Percentiles rank a stretch among this genome's conserved stretches.
These are phyloP conservation scores for Astyanax mexicanus DNA, from an alignment of 2,797 vertebrate species.

Conservation along the genomic window DNA sequence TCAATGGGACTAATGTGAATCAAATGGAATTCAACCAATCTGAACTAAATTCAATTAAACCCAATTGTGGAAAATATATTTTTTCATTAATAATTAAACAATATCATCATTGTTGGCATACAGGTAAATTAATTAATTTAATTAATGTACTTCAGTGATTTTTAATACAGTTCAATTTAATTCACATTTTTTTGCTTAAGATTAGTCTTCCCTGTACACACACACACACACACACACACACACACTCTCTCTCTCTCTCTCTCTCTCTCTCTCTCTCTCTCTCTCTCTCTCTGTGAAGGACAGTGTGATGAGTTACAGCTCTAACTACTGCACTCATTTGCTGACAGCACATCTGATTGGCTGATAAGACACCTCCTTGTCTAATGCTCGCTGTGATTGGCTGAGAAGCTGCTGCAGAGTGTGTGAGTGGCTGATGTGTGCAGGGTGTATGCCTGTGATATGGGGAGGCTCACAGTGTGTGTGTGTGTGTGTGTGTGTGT, in stretches of 20 bases:
- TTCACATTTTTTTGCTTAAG: no score
- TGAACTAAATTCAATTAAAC: no score
- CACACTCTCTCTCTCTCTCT: not conserved
- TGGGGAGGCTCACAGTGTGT: constrained; percentile 32
- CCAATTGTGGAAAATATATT: no score
- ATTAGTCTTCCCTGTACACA: not conserved
- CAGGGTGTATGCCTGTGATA: not conserved
- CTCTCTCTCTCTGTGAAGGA: not conserved
- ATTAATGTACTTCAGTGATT: no score
- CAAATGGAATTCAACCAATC: no score
- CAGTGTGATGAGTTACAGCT: constrained; percentile 11
- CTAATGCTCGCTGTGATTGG: constrained; percentile 63
- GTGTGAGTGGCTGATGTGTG: constrained; percentile 47
- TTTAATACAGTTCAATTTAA: no score
- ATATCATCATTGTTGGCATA: no score
- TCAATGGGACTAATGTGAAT: no score
- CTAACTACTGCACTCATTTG: constrained; percentile 37
- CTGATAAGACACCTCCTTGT: constrained; percentile 65
- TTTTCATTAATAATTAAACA: no score
- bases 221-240: not conserved
- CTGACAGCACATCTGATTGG: constrained; percentile 65
- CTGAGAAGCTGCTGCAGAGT: constrained; percentile 60
- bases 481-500: constrained; percentile 19
- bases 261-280: not conserved
- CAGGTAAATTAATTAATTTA: no score